phyloP scores from a whole-genome alignment of 2,888 invertebrate species.

The Cheilosia grossa region DNA sequence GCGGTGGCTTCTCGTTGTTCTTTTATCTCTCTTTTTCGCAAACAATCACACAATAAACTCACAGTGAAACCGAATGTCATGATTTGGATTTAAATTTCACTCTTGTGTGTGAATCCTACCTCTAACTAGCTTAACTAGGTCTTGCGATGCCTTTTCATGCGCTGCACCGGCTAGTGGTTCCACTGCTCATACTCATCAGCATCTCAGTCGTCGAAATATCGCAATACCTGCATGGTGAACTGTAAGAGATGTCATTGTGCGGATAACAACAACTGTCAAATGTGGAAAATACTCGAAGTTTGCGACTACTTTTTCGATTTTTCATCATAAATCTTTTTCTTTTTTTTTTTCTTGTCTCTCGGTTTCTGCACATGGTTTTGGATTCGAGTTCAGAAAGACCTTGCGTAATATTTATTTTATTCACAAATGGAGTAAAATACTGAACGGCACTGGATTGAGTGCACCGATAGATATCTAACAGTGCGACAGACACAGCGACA shows the following conservation, averaged over 20 bases:
- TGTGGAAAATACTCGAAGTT: constrained; percentile 6
- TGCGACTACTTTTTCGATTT: constrained; percentile 39
- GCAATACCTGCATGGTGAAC: constrained; percentile 45
- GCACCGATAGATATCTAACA: constrained; percentile 52
- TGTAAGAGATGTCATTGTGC: constrained; percentile 61
- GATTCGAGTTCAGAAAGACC: constrained; percentile 41
- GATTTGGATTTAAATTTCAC: constrained; percentile 68
- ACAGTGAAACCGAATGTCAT: constrained; percentile 65
- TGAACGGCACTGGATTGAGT: constrained; percentile 43
- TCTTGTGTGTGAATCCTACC: not conserved
- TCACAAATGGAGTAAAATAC: constrained; percentile 70
- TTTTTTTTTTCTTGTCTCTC: constrained; percentile 32
- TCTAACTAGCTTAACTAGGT: constrained; percentile 8
- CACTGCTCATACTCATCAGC: constrained; percentile 18
- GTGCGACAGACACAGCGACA: constrained; percentile 19
- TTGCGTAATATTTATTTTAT: constrained; percentile 72
- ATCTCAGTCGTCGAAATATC: constrained; percentile 23
- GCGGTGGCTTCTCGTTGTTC: constrained; percentile 29
- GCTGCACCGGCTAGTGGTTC: constrained; percentile 32
- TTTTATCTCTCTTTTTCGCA: not conserved
- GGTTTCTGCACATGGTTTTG: constrained; percentile 7
- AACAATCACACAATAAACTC: constrained; percentile 7
- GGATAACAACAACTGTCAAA: constrained; percentile 68
- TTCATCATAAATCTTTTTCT: constrained; percentile 60
- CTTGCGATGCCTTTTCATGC: constrained; percentile 12